These are phyloP conservation scores for Pollenia angustigena DNA, from an alignment of 2,888 invertebrate genomes.

Conservation along the genomic window DNA sequence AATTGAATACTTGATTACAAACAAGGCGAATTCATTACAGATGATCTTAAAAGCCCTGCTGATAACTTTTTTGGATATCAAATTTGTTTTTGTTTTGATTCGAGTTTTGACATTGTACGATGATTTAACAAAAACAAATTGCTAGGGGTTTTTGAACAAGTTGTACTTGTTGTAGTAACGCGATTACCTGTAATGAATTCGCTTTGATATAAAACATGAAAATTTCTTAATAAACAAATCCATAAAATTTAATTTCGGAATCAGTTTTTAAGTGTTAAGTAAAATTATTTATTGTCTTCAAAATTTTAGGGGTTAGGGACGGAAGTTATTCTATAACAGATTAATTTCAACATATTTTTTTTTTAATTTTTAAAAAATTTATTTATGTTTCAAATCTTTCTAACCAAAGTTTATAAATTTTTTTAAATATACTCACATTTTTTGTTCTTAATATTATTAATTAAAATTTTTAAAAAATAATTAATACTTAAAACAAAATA, in stretches of 20 bases:
- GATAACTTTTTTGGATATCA: too few relatives aligned
- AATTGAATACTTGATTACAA: too few relatives aligned
- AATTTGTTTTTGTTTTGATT: too few relatives aligned
- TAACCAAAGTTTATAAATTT: conserved; percentile 30
- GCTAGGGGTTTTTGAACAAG: too few relatives aligned
- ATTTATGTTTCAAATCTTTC: background rate
- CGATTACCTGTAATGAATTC: too few relatives aligned
- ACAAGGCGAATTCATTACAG: too few relatives aligned
- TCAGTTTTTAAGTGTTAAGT: background rate
- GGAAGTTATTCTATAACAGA: background rate
- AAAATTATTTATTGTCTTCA: conserved; percentile 2
- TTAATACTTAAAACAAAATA: conserved; percentile 29
- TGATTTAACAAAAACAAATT: too few relatives aligned
- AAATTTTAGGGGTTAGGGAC: background rate
- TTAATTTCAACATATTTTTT: background rate
- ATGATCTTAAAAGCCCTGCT: too few relatives aligned
- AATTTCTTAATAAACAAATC: too few relatives aligned
- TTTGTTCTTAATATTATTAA: conserved; percentile 10
- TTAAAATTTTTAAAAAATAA: conserved; percentile 16
- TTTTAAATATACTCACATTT: background rate
- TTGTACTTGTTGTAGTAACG: too few relatives aligned
- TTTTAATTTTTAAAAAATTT: background rate
- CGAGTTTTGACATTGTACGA: too few relatives aligned
- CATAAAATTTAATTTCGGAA: background rate
- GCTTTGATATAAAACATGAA: too few relatives aligned